Evolutionary conservation across 2,888 invertebrate species (phyloP).

Genomic region (Eudemis profundana): DNA sequence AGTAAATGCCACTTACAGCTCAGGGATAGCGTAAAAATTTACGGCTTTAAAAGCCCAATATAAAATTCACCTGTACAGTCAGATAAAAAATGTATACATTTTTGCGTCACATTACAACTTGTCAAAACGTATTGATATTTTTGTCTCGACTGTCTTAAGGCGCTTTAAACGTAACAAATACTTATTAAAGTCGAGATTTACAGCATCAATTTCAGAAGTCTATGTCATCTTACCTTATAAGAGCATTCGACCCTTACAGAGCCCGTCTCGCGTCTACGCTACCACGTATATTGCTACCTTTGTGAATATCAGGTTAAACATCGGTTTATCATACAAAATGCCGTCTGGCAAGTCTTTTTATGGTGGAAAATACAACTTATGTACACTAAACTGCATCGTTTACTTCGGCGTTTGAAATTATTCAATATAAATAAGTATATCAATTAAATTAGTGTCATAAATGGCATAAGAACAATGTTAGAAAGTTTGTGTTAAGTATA

Average conservation of each 20-base stretch:
- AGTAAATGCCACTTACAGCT: too few relatives aligned
- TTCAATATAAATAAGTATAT: conserved; percentile 22
- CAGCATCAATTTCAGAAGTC: not conserved
- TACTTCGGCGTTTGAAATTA: conserved; percentile 29
- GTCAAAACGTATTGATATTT: not conserved
- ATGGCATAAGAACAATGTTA: too few relatives aligned
- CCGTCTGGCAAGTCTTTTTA: conserved; percentile 39
- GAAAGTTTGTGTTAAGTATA: too few relatives aligned
- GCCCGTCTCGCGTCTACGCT: not conserved
- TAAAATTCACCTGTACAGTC: too few relatives aligned
- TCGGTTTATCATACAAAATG: conserved; percentile 27
- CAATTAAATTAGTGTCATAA: too few relatives aligned
- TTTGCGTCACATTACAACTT: too few relatives aligned
- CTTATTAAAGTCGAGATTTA: not conserved
- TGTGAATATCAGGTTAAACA: conserved; percentile 25
- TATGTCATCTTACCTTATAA: conserved; percentile 2
- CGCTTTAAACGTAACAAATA: too few relatives aligned
- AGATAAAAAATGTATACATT: too few relatives aligned
- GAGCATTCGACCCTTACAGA: conserved; percentile 10
- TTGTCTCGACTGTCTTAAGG: not conserved
- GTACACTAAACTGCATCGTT: conserved; percentile 25
- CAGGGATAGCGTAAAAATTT: too few relatives aligned
- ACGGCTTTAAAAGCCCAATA: too few relatives aligned
- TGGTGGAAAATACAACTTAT: conserved; percentile 34
- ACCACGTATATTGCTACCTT: conserved; percentile 7